Conservation (phyloP, 2,113 vertebrate genomes). For the Phylloscopus whistleri region DNA sequence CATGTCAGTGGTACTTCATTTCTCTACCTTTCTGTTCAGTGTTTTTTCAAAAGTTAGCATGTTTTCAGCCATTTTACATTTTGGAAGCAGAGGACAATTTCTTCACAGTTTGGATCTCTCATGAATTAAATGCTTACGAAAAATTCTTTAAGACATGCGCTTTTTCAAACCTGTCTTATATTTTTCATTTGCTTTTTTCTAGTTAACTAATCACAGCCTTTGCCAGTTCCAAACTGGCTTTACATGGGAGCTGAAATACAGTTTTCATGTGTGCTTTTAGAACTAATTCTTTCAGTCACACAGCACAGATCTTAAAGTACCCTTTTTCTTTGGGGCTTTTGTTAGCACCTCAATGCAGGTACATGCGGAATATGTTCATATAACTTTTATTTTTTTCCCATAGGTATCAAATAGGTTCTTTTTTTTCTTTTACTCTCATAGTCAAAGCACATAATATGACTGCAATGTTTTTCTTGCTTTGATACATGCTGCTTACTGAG, state of each 20-base stretch:
- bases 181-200: background rate
- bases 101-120: background rate
- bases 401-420: background rate
- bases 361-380: background rate
- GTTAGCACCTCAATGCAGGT: accelerated
- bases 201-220: background rate
- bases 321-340: background rate
- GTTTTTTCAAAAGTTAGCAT: background rate
- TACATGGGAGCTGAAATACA: background rate
- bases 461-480: background rate
- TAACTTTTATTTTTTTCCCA: background rate
- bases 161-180: background rate
- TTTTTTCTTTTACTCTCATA: background rate
- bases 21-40: background rate
- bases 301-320: background rate
- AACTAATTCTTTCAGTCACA: background rate
- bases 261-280: background rate
- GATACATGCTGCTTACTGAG: background rate
- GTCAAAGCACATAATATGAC: background rate
- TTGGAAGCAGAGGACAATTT: background rate
- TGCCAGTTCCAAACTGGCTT: background rate
- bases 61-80: background rate
- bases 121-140: background rate
- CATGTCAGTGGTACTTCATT: background rate
- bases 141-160: background rate